These are phyloP conservation scores for Mesochorus sp. DNA, from an alignment of 2,888 invertebrate genomes.

Conservation along the genomic window DNA sequence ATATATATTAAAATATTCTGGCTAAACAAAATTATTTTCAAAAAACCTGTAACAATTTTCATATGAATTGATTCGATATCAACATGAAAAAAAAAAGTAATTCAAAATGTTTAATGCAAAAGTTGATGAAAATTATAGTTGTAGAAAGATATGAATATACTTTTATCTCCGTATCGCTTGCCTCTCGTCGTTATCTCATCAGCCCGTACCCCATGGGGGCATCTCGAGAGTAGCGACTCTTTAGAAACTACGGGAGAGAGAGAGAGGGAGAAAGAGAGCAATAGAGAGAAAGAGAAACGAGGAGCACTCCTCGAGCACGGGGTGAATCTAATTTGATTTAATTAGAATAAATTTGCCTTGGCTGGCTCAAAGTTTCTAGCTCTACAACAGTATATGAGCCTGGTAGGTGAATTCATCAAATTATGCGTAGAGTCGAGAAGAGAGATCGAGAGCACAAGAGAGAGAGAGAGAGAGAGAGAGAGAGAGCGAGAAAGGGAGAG, in stretches of 20 bases:
- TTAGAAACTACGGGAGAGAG: constrained; percentile 11
- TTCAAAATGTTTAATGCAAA: too few relatives aligned
- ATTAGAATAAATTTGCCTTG: constrained; percentile 78
- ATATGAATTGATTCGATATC: too few relatives aligned
- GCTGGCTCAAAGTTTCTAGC: constrained; percentile 75
- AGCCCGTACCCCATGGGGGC: constrained; percentile 1
- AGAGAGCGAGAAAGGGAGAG: too few relatives aligned
- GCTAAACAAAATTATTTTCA: too few relatives aligned
- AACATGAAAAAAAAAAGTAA: too few relatives aligned
- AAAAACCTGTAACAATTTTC: too few relatives aligned
- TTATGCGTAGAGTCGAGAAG: constrained; percentile 74
- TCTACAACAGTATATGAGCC: constrained; percentile 76
- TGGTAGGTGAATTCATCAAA: constrained; percentile 79
- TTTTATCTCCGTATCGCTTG: neutral
- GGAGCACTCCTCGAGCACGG: constrained; percentile 58
- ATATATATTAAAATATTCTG: too few relatives aligned
- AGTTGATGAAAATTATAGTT: too few relatives aligned
- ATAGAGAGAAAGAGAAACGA: constrained; percentile 43
- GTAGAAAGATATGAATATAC: neutral
- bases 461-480: too few relatives aligned
- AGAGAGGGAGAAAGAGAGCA: constrained; percentile 15
- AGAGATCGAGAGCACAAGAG: constrained; percentile 27
- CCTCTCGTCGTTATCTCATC: constrained; percentile 14
- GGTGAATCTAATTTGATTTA: constrained; percentile 80
- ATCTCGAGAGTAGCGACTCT: too few relatives aligned